These are phyloP conservation scores for Orussus abietinus DNA, from an alignment of 1,140 invertebrate species.

Conservation along the genomic window DNA sequence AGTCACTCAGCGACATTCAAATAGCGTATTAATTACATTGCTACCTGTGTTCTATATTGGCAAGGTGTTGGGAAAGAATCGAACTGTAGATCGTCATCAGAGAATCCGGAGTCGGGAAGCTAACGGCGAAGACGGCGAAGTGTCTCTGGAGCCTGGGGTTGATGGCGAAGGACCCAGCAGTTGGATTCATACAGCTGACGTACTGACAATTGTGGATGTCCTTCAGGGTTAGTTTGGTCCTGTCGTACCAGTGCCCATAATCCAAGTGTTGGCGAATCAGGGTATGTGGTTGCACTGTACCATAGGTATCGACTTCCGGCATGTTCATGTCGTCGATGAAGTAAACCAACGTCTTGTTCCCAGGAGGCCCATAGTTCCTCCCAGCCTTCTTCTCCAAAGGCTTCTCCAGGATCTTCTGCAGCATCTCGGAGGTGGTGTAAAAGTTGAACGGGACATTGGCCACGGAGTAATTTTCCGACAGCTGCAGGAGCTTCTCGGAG, in stretches of 20 bases:
- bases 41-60: conserved; percentile 73
- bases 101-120: conserved; percentile 83
- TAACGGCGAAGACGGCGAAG: conserved; percentile 92
- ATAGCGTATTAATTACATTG: conserved; percentile 4
- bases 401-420: conserved; percentile 92
- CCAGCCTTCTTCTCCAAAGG: conserved; percentile 97
- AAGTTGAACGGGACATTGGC: conserved; percentile 95
- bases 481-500: conserved; percentile 75
- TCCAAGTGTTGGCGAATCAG: conserved; percentile 92
- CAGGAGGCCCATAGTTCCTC: conserved; percentile 91
- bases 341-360: conserved; percentile 91
- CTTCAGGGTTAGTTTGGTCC: conserved; percentile 85
- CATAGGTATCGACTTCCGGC: conserved; percentile 93
- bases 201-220: conserved; percentile 97
- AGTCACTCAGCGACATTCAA: too few relatives aligned
- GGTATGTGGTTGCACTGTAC: conserved; percentile 94
- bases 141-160: conserved; percentile 91
- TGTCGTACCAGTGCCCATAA: conserved; percentile 94
- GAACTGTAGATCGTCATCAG: conserved; percentile 85
- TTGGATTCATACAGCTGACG: conserved; percentile 96
- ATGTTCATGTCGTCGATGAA: conserved; percentile 98
- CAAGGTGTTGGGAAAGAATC: conserved; percentile 83
- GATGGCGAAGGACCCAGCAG: conserved; percentile 93
- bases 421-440: conserved; percentile 94
- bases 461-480: conserved; percentile 84